phyloP scores from a whole-genome alignment of 2,888 invertebrate genomes.

The Zaprionus obscuricornis region DNA sequence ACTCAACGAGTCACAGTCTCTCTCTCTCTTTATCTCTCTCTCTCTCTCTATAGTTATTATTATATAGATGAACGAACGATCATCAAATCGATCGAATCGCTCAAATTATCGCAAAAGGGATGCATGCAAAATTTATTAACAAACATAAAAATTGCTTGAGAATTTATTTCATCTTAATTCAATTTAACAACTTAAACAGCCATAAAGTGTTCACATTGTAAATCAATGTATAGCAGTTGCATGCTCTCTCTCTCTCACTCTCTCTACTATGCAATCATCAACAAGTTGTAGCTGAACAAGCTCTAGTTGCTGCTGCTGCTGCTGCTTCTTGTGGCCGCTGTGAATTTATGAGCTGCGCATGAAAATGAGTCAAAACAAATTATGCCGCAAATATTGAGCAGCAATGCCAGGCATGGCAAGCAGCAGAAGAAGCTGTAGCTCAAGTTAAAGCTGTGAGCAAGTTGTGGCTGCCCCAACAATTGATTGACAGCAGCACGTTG shows the following conservation, averaged over 20 bases:
- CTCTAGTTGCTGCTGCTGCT: slow-evolving; percentile 9
- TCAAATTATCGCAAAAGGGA: slow-evolving; percentile 69
- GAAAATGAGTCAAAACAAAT: slow-evolving; percentile 80
- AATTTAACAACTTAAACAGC: slow-evolving; percentile 82
- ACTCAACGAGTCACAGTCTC: neutral
- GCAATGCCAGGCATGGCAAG: too few relatives aligned
- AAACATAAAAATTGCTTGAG: slow-evolving; percentile 71
- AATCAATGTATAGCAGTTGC: slow-evolving; percentile 67
- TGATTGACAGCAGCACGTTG: slow-evolving; percentile 44
- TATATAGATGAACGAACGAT: too few relatives aligned
- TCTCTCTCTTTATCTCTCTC: neutral
- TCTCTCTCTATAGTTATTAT: neutral
- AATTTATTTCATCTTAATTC: slow-evolving; percentile 81
- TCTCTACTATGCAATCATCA: too few relatives aligned
- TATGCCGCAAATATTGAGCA: slow-evolving; percentile 70
- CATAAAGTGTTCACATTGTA: slow-evolving; percentile 81
- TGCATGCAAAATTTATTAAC: slow-evolving; percentile 80
- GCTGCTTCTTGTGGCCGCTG: slow-evolving; percentile 21
- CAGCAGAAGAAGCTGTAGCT: too few relatives aligned
- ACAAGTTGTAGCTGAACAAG: neutral
- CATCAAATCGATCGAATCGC: slow-evolving; percentile 49
- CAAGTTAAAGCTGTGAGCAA: neutral
- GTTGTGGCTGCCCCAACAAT: slow-evolving; percentile 3
- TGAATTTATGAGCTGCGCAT: slow-evolving; percentile 75
- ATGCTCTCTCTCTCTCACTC: slow-evolving; percentile 39